A percentile compares a stretch with the other conserved stretches of the same genome.
Conservation (phyloP, 1,140 invertebrate species). For the Cyphomyrmex costatus region DNA sequence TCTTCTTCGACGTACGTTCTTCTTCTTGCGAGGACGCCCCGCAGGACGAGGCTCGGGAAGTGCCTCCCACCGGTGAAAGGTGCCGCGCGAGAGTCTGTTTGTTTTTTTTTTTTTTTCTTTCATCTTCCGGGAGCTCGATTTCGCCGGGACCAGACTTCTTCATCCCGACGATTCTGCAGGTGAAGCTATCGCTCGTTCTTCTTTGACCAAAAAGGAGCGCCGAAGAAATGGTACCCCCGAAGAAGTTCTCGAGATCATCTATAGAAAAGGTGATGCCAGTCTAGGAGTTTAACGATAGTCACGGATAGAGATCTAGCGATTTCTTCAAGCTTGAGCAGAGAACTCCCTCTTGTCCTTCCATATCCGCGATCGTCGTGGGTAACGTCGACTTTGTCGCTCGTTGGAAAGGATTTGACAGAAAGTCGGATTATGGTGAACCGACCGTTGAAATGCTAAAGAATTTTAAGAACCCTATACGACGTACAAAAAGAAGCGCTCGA, state of each 20-base stretch:
- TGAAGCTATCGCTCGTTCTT: neutral
- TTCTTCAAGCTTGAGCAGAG: neutral
- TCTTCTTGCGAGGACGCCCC: neutral
- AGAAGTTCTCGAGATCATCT: neutral
- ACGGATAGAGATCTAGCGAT: neutral
- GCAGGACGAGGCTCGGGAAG: conserved; percentile 47
- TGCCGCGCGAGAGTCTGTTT: conserved; percentile 42
- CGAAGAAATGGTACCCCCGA: neutral
- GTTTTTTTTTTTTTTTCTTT: conserved; percentile 6
- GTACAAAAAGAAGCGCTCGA: neutral
- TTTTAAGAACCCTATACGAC: neutral
- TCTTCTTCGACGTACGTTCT: neutral
- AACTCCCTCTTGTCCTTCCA: neutral
- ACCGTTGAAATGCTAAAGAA: neutral
- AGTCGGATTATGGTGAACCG: neutral
- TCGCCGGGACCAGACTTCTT: conserved; percentile 10
- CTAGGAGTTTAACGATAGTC: neutral
- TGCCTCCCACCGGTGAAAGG: conserved; percentile 51
- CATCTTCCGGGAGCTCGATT: conserved; percentile 32
- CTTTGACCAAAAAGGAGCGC: neutral
- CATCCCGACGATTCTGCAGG: neutral
- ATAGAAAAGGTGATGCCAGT: neutral
- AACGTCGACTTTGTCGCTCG: neutral
- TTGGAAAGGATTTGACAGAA: neutral
- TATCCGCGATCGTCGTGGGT: neutral